These are phyloP conservation scores for Leptodactylus fuscus DNA, from an alignment of 2,113 vertebrate species.

Conservation along the genomic window DNA sequence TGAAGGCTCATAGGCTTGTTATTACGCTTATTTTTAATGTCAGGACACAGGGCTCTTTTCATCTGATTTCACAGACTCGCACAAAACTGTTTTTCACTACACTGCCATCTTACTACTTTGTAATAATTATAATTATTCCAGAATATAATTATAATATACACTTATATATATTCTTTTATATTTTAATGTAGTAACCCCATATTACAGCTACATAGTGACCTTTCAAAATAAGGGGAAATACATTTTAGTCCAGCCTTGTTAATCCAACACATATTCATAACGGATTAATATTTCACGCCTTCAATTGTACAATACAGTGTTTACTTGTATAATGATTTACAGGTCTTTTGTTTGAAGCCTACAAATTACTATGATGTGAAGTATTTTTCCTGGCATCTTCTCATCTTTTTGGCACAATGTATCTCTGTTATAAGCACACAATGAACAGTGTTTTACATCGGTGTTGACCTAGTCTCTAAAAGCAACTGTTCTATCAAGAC, in stretches of 20 bases:
- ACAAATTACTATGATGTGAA: conserved; percentile 18
- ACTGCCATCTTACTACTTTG: background rate
- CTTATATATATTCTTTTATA: background rate
- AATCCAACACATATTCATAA: background rate
- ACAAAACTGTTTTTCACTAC: background rate
- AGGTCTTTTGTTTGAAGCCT: background rate
- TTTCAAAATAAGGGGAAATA: conserved; percentile 7
- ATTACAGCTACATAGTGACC: background rate
- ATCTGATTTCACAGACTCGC: background rate
- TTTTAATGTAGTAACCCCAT: background rate
- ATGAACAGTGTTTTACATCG: conserved; percentile 1
- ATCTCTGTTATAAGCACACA: conserved; percentile 26
- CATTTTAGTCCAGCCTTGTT: background rate
- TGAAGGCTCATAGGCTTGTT: no score
- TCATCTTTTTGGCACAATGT: conserved; percentile 5
- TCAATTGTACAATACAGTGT: background rate
- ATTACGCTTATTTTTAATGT: no score
- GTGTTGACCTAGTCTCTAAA: background rate
- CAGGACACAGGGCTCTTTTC: background rate
- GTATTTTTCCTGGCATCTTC: conserved; percentile 10
- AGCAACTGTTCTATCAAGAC: background rate
- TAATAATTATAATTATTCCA: background rate
- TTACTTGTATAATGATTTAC: background rate
- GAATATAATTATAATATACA: background rate
- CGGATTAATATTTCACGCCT: conserved; percentile 15